Base-by-base conservation (phyloP, 2,888 invertebrate species). In the Hydropsyche betteni region DNA sequence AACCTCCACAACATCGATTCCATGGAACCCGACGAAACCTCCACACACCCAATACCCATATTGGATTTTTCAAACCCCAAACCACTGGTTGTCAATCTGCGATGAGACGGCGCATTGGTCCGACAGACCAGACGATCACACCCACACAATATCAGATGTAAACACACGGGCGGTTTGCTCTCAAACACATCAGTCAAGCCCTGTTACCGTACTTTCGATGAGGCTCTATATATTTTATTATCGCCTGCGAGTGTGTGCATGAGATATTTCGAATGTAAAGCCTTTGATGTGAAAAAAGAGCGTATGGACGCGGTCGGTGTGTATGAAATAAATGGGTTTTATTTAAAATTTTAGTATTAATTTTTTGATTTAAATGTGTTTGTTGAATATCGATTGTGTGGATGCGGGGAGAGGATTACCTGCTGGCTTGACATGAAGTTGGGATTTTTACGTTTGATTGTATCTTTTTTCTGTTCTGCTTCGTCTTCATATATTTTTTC, bases 61-160 rank as follows among this genome's bases (percentile, higher is more conserved):
- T 51, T 51, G 51, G 16, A 55, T 55, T 55, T 55, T 61, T 61
- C 16, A 16, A n/a, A 7, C 34, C 64, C 34, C 34, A 34, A 8
- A 34, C 64, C 64, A 4, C 12, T 2, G 36, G 64, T 36, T 64
- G 7, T 36, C 36, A n/a, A 64, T n/a, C 10, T 2, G n/a, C n/a
- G 34, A n/a, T 36, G 34, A 64, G 64, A 64, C 64, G 64, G 36
- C 24, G 12, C 14, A 44, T 44, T 10, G 44, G 44, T 44, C 44
- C 44, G 10, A 44, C 44, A 72, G 55, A 55, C 58, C 58, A 72
- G 72, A 72, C 58, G 24, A 72, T 61, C 72, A 58, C 72, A 52
- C 72, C 72, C 58, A 72, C 72, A 72, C 72, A 72, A 55, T 58
- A 72, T 72, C 72, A 55, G 72, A 55, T 70, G 72, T 36, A 36